A percentile compares a stretch with the other conserved stretches of the same genome.
Evolutionary conservation across 2,888 invertebrate species (phyloP).

Genomic region (Plagiodera versicolora): DNA sequence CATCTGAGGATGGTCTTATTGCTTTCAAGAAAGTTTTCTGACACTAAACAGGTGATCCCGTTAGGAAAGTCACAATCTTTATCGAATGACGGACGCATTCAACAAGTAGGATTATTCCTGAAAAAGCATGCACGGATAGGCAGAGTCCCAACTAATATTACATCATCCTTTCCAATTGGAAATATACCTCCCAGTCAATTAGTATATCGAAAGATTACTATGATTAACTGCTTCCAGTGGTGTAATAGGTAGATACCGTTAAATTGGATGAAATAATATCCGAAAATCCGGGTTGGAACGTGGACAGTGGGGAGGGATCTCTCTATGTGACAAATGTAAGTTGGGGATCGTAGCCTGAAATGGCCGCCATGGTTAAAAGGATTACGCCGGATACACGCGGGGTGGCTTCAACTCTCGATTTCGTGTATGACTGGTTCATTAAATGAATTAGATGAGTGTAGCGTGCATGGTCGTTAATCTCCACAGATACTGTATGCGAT

Average conservation of each 20-base stretch:
- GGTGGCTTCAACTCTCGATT: conserved; percentile 45
- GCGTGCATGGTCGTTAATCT: conserved; percentile 16
- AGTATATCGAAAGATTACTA: not conserved
- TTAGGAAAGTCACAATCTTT: too few relatives aligned
- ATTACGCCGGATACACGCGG: conserved; percentile 48
- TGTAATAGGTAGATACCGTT: not conserved
- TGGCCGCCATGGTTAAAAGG: conserved; percentile 50
- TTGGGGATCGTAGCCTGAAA: conserved; percentile 41
- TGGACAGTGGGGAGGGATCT: conserved; percentile 8
- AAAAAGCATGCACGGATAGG: too few relatives aligned
- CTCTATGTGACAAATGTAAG: conserved; percentile 48
- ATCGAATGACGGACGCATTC: too few relatives aligned
- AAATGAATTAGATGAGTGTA: conserved; percentile 45
- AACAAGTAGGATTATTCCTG: too few relatives aligned
- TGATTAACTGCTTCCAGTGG: not conserved
- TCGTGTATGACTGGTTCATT: conserved; percentile 51
- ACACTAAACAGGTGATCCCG: too few relatives aligned
- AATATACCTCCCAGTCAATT: too few relatives aligned
- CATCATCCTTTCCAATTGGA: too few relatives aligned
- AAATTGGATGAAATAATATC: conserved; percentile 15
- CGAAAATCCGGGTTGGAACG: conserved; percentile 19
- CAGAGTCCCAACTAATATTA: too few relatives aligned
- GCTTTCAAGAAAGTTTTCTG: too few relatives aligned
- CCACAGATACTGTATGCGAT: not conserved
- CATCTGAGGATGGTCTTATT: too few relatives aligned